A percentile compares a stretch with the other conserved stretches of the same genome.
phyloP scores from a whole-genome alignment of 2,888 invertebrate genomes.

The Schizotus pectinicornis region DNA sequence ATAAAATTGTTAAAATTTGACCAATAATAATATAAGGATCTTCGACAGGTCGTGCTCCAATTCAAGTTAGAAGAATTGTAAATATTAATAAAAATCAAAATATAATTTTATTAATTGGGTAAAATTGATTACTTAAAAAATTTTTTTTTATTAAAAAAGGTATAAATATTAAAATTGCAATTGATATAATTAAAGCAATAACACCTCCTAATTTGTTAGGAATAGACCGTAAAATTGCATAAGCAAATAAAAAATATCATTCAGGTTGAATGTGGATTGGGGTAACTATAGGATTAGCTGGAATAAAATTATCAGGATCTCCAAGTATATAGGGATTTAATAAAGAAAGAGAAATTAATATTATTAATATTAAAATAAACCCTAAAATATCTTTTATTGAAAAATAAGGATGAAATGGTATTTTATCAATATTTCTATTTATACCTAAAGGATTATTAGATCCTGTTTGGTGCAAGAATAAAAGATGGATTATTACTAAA shows the following conservation, averaged over 20 bases:
- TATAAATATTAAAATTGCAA: constrained; percentile 69
- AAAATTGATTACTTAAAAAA: constrained; percentile 65
- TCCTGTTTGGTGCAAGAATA: constrained; percentile 71
- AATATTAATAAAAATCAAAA: constrained; percentile 65
- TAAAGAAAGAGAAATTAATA: constrained; percentile 63
- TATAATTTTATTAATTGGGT: constrained; percentile 66
- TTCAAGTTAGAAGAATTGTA: constrained; percentile 72
- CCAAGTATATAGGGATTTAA: constrained; percentile 66
- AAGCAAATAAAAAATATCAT: constrained; percentile 85
- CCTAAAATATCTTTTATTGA: constrained; percentile 69
- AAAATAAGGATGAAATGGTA: constrained; percentile 73
- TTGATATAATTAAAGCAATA: constrained; percentile 68
- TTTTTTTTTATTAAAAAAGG: constrained; percentile 65
- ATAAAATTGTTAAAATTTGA: constrained; percentile 66
- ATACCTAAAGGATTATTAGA: constrained; percentile 72
- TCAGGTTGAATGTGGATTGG: constrained; percentile 82
- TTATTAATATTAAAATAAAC: constrained; percentile 63
- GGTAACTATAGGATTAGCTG: constrained; percentile 72
- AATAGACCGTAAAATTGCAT: constrained; percentile 80
- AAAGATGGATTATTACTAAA: constrained; percentile 68
- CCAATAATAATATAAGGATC: constrained; percentile 67
- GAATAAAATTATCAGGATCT: constrained; percentile 77
- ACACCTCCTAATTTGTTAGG: constrained; percentile 83
- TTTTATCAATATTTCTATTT: constrained; percentile 71
- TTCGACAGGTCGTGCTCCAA: constrained; percentile 74